Base-by-base conservation (phyloP, 2,113 vertebrate species). In the Oxyura jamaicensis region DNA sequence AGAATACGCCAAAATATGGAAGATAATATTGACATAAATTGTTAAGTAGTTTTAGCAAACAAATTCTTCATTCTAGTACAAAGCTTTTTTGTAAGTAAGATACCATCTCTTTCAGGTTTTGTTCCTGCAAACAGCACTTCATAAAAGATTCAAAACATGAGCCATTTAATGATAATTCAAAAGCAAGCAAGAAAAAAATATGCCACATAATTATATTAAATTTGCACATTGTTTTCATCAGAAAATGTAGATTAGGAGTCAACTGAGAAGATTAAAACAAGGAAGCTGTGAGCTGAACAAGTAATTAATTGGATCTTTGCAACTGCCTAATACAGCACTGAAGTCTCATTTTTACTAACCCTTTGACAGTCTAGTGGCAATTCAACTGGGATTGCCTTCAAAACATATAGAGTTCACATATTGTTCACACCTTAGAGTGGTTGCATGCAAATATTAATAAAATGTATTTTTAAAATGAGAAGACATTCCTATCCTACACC, bases 181-280 rank as follows among this genome's bases (percentile, higher is more conserved):
- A 95, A 87, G 18, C n/a, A 78, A 75, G 31, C 31, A 36, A 48
- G 19, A 41, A 87, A 91, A 52, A 88, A 85, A 73, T n/a, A 87
- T 18, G 50, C 31, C 73, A 73, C 55, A 78, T 2, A 77, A 72
- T 59, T 80, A 52, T 44, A 84, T 0, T 66, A 25, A 67, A 83
- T 84, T 79, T 56, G 36, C 44, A 72, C 50, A 60, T n/a, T n/a
- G 10, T 74, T 91, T 94, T 73, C 66, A 90, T 41, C 76, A 63
- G 31, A 69, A 93, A 85, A 90, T 58, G 25, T 31, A 91, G 75
- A 77, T 80, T 83, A 85, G 46, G 35, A 76, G 46, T 80, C 62
- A 84, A 55, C 19, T 50, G 36, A 83, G 67, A 89, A 69, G 36
- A 77, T 80, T 73, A 90, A 93, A 95, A 44, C 25, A 94, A 90